Evolutionary conservation across 2,888 invertebrate genomes (phyloP), one percentile per base, ranked within the genome.

Genomic region (Aquatica leii): DNA sequence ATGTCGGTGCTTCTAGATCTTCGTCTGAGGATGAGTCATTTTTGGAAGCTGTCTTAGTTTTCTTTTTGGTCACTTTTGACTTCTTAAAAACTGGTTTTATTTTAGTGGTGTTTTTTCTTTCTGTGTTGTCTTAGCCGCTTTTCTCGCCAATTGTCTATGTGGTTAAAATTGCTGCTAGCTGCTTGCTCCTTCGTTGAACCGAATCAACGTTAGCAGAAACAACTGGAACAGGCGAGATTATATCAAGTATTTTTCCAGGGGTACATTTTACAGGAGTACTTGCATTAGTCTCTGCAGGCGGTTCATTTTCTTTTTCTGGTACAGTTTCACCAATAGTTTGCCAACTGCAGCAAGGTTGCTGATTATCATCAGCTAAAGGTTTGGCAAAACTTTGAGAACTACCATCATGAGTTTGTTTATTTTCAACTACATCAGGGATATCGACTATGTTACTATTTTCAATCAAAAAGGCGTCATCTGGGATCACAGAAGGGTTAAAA

Each of bases 401-500:
- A n/a, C n/a, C n/a, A n/a, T n/a, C n/a, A n/a, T n/a, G n/a, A n/a
- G n/a, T n/a, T n/a, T n/a, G n/a, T n/a, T 6, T 4, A 9, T 31
- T 31, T 4, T 31, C n/a, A n/a, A n/a, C 31, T 31, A 9, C 31
- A 31, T 9, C 9, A 31, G 31, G 9, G 31, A 31, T 31, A 31
- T 31, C 9, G 9, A 31, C 9, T 31, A 31, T 31, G 31, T 31
- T 31, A 31, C 31, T 31, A 31, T 31, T 8, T n/a, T 8, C 5
- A 55, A 17, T 14, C 71, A 65, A 12, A 67, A 60, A 71, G 12
- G 69, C 71, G 52, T 72, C 67, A 21, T 72, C 70, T 56, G 70
- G 69, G 49, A 73, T 68, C 15, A 57, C 66, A 17, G 53, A 37
- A 34, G 65, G 66, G 50, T 68, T 67, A 53, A 69, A 71, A 8